phyloP scores from a whole-genome alignment of 2,113 vertebrate species.

The Riparia riparia region DNA sequence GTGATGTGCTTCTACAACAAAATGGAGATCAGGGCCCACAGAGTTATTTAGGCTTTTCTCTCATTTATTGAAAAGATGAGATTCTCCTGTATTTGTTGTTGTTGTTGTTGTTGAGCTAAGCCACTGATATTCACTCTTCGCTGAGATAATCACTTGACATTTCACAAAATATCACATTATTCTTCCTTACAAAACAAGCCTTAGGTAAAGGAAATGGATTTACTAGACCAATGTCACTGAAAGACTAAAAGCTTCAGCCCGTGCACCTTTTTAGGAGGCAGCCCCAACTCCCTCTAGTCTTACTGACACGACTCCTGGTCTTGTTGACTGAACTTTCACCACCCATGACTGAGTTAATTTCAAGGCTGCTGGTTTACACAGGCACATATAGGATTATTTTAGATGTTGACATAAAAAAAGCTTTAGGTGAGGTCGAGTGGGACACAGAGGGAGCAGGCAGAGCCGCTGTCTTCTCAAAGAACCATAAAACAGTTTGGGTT shows the following conservation, averaged over 20 bases:
- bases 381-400: neutral
- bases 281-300: neutral
- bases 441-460: neutral
- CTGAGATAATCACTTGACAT: slow-evolving; percentile 18
- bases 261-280: neutral
- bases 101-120: neutral
- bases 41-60: neutral
- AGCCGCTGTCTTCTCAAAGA: accelerated
- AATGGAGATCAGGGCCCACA: neutral
- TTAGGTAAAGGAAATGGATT: neutral
- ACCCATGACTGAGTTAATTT: accelerated
- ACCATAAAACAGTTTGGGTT: neutral
- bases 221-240: neutral
- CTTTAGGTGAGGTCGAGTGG: neutral
- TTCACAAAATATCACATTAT: slow-evolving; percentile 26
- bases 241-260: neutral
- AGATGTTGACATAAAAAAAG: neutral
- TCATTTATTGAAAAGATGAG: neutral
- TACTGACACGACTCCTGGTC: neutral
- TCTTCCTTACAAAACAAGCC: neutral
- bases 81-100: neutral
- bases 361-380: neutral
- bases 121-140: neutral
- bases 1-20: accelerated
- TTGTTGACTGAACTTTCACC: neutral